These are phyloP conservation scores for Lasioglossum pauxillum DNA, from an alignment of 2,888 invertebrate species.

Conservation along the genomic window DNA sequence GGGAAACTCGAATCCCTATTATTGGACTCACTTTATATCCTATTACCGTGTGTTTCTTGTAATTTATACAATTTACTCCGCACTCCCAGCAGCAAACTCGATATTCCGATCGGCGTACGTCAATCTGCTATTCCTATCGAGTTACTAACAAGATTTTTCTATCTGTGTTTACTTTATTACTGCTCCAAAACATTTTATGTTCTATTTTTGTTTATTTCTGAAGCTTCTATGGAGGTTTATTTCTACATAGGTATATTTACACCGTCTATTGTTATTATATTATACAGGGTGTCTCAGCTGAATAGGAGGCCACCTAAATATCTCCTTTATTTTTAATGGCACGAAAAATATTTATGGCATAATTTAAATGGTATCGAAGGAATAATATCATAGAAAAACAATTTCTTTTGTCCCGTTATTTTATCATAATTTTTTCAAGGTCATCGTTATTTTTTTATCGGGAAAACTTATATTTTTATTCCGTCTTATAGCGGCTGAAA, in stretches of 20 bases:
- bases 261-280: too few relatives aligned
- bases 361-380: too few relatives aligned
- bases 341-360: too few relatives aligned
- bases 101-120: neutral
- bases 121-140: neutral
- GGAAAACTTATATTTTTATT: too few relatives aligned
- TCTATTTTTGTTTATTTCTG: neutral
- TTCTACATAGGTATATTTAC: neutral
- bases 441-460: too few relatives aligned
- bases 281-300: too few relatives aligned
- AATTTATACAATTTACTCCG: constrained; percentile 29
- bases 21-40: neutral
- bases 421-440: too few relatives aligned
- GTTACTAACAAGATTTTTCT: neutral
- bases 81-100: neutral
- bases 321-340: too few relatives aligned
- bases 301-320: too few relatives aligned
- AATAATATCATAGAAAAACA: too few relatives aligned
- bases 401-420: too few relatives aligned
- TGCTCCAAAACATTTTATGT: neutral
- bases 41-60: neutral
- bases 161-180: neutral
- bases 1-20: neutral
- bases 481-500: too few relatives aligned
- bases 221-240: neutral